These are phyloP conservation scores for Drosophila jambulina DNA, from an alignment of 1,140 invertebrate genomes.

Conservation along the genomic window DNA sequence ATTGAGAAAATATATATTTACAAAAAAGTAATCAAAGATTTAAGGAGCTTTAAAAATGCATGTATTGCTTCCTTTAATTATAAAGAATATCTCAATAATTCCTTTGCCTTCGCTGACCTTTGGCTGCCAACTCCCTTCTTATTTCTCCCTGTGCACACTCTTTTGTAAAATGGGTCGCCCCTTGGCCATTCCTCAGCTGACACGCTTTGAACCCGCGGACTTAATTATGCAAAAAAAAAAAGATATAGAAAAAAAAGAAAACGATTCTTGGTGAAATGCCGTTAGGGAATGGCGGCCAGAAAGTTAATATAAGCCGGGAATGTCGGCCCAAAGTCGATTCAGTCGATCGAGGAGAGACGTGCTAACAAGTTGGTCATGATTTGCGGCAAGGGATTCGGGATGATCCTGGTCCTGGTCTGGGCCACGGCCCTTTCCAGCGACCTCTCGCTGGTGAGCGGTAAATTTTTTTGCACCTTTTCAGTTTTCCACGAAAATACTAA, in stretches of 20 bases:
- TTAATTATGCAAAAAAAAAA: conserved; percentile 61
- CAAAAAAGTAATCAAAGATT: background rate
- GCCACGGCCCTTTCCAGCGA: conserved; percentile 62
- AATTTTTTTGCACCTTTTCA: conserved; percentile 65
- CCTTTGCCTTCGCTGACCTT: too few relatives aligned
- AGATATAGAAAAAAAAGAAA: conserved; percentile 1
- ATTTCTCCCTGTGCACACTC: conserved; percentile 1
- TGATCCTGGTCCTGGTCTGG: conserved; percentile 66
- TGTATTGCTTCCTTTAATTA: background rate
- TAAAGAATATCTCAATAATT: background rate
- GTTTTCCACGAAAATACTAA: background rate
- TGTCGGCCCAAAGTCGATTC: conserved; percentile 28
- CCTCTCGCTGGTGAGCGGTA: conserved; percentile 79
- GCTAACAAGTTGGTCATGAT: conserved; percentile 29
- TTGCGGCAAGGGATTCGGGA: conserved; percentile 40
- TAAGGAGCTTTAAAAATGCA: background rate
- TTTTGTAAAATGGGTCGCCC: conserved; percentile 42
- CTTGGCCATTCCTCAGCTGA: conserved; percentile 25
- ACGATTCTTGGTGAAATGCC: conserved; percentile 28
- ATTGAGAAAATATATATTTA: background rate
- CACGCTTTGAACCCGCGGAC: conserved; percentile 50
- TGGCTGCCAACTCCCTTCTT: too few relatives aligned
- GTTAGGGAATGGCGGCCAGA: conserved; percentile 41
- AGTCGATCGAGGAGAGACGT: conserved; percentile 47
- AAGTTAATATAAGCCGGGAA: conserved; percentile 55